phyloP scores from a whole-genome alignment of 2,888 invertebrate species.

The Lochmaea crataegi region DNA sequence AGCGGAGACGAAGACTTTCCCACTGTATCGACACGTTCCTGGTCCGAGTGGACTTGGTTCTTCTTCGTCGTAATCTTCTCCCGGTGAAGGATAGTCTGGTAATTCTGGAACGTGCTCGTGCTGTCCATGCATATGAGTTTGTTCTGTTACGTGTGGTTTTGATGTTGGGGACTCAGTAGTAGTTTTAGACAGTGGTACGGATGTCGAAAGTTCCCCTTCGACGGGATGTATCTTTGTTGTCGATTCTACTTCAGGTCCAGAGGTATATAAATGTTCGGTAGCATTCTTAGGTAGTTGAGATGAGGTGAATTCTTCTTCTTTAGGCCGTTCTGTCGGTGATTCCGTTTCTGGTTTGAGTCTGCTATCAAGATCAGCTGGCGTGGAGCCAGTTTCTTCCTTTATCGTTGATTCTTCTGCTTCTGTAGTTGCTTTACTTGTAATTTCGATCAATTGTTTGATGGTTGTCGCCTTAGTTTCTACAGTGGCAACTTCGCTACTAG shows the following conservation, averaged over 20 bases:
- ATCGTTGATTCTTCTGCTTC: constrained; percentile 13
- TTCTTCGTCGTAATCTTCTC: constrained; percentile 81
- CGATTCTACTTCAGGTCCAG: constrained; percentile 40
- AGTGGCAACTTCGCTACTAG: too few relatives aligned
- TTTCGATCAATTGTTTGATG: not conserved
- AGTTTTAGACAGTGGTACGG: constrained; percentile 47
- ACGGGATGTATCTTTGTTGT: constrained; percentile 45
- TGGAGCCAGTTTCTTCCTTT: constrained; percentile 21
- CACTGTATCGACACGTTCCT: constrained; percentile 91
- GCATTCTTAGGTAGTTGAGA: constrained; percentile 32
- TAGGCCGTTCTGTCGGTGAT: not conserved
- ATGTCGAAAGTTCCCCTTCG: constrained; percentile 58
- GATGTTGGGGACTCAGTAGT: constrained; percentile 38
- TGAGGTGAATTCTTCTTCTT: constrained; percentile 27
- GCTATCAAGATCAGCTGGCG: too few relatives aligned
- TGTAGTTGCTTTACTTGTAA: constrained; percentile 23
- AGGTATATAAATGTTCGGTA: constrained; percentile 43
- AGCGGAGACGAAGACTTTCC: constrained; percentile 92
- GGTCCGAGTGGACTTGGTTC: constrained; percentile 84
- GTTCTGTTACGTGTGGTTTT: constrained; percentile 41
- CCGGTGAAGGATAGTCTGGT: constrained; percentile 61
- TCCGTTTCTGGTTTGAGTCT: too few relatives aligned
- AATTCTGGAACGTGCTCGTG: constrained; percentile 57
- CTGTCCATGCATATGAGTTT: constrained; percentile 52
- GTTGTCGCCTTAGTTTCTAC: constrained; percentile 1